phyloP scores from a whole-genome alignment of 2,113 vertebrate species.

The Fulmarus glacialis region DNA sequence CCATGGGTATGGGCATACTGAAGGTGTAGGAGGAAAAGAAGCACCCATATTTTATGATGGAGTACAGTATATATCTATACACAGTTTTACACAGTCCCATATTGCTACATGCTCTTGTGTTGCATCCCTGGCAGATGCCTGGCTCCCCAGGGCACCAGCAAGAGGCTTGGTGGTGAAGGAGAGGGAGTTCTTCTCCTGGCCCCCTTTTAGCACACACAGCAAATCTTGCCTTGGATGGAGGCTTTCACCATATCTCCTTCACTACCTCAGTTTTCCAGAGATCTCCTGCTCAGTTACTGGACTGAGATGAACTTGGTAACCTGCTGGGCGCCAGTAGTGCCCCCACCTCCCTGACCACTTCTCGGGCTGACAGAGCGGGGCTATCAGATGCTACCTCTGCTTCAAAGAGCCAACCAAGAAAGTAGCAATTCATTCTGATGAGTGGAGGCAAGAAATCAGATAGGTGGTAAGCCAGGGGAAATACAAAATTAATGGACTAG shows the following conservation, averaged over 20 bases:
- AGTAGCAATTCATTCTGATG: accelerated
- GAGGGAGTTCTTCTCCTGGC: not conserved
- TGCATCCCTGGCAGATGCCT: not conserved
- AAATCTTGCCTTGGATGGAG: not conserved
- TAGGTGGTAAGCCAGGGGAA: not conserved
- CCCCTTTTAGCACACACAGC: not conserved
- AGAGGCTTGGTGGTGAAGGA: not conserved
- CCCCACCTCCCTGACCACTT: not conserved
- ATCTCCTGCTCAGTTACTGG: not conserved
- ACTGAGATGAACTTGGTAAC: not conserved
- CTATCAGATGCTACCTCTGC: not conserved
- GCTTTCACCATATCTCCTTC: not conserved
- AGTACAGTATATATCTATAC: too few species aligned
- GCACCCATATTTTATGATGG: not conserved
- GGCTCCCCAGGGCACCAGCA: not conserved
- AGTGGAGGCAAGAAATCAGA: not conserved
- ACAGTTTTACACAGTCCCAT: not conserved
- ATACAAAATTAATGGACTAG: not conserved
- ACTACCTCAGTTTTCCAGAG: not conserved
- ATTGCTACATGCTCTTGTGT: not conserved
- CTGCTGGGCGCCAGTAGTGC: not conserved
- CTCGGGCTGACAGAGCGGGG: accelerated
- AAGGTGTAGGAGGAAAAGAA: not conserved
- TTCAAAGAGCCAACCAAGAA: not conserved
- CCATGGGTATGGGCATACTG: not conserved